phyloP scores from a whole-genome alignment of 2,113 vertebrate species.

The Dunckerocampus dactyliophorus region DNA sequence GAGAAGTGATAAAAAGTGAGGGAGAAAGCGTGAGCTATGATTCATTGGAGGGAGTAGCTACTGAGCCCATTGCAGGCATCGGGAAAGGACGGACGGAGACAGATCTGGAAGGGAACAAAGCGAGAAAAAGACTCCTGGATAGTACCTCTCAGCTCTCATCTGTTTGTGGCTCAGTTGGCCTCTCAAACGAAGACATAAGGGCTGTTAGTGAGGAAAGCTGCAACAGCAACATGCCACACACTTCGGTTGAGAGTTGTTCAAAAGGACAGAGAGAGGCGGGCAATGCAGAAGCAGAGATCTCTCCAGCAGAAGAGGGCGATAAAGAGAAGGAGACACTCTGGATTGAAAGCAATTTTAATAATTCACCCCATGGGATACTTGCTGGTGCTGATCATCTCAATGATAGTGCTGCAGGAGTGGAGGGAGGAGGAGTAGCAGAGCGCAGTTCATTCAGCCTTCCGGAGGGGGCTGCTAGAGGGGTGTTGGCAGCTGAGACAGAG shows the following conservation, averaged over 20 bases:
- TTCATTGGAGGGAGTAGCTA: conserved; percentile 43
- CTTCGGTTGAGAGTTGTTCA: conserved; percentile 48
- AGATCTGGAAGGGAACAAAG: conserved; percentile 28
- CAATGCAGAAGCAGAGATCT: conserved; percentile 35
- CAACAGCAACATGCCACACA: conserved; percentile 65
- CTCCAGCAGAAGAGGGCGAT: conserved; percentile 46
- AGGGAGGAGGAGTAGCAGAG: conserved; percentile 42
- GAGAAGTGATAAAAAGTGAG: conserved; percentile 71
- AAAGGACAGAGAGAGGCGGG: conserved; percentile 43
- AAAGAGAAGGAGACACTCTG: conserved; percentile 48
- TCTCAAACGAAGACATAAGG: conserved; percentile 43
- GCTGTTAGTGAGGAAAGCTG: conserved; percentile 47
- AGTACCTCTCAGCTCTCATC: conserved; percentile 38
- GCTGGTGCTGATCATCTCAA: conserved; percentile 53
- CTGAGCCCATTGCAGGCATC: conserved; percentile 38
- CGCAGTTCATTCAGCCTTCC: conserved; percentile 62
- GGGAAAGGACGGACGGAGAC: conserved; percentile 32
- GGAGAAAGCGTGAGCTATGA: conserved; percentile 60
- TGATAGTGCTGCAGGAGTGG: conserved; percentile 50
- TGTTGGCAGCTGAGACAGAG: conserved; percentile 59
- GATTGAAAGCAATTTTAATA: conserved; percentile 41
- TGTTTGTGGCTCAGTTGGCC: conserved; percentile 56
- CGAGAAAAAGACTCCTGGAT: conserved; percentile 29
- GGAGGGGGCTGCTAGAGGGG: conserved; percentile 51
- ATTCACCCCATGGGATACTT: conserved; percentile 43